phyloP scores from a whole-genome alignment of 2,113 vertebrate genomes.

The Rallus limicola region DNA sequence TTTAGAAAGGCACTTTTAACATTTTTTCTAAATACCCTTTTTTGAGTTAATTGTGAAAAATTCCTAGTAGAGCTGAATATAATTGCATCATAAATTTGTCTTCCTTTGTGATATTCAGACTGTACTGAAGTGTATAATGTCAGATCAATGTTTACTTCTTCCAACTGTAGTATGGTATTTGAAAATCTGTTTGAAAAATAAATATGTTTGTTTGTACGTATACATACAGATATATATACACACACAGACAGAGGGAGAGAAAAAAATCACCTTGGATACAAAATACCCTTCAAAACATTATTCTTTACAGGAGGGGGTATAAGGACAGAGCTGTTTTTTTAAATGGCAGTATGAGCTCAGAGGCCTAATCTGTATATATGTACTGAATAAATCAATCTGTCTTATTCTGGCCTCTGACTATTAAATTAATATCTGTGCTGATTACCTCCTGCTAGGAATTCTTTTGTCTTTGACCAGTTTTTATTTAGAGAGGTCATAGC shows the following conservation, averaged over 20 bases:
- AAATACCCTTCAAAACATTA: neutral
- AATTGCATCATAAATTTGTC: neutral
- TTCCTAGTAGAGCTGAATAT: fast-evolving
- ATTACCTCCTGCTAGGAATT: constrained; percentile 8
- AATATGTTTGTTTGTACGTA: neutral
- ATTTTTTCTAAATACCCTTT: neutral
- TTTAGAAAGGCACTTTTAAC: neutral
- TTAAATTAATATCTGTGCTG: constrained; percentile 7
- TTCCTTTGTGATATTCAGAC: neutral
- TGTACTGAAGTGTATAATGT: neutral
- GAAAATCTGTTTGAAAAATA: neutral
- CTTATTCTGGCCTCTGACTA: neutral
- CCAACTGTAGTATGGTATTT: neutral
- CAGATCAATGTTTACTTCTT: neutral
- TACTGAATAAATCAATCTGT: constrained; percentile 39
- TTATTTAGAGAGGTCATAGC: neutral
- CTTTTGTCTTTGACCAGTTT: neutral
- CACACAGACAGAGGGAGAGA: fast-evolving
- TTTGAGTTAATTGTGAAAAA: neutral
- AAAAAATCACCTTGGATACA: neutral
- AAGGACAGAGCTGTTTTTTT: neutral
- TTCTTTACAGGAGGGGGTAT: neutral
- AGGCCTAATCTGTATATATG: neutral
- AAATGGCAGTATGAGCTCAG: neutral
- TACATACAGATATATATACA: neutral